Evolutionary conservation across 2,113 vertebrate genomes (phyloP), one percentile per base, ranked within the genome.

Genomic region (Oryzias celebensis): DNA sequence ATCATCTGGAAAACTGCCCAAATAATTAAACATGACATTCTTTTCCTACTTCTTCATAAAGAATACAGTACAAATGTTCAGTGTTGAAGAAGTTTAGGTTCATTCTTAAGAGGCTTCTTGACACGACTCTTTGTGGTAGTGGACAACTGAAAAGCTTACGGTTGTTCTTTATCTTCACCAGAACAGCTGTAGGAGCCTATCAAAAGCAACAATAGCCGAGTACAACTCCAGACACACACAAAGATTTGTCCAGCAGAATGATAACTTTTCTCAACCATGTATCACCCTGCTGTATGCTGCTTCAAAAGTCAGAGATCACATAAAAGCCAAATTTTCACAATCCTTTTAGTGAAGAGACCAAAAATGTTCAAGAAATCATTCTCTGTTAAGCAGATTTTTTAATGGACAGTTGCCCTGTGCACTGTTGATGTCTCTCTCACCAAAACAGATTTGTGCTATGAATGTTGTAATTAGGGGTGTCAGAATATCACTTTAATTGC

Each of bases 101-200:
- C 57, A 68, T 69, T 69, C 65, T 65, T 46, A 65, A 61, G 66
- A 67, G 68, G 76, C 54, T 57, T 75, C 52, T 54, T 73, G 46
- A 26, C 23, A 70, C 2, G 10, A 70, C 56, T 74, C 55, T 62
- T 52, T 20, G 72, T 52, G 70, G 63, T 65, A 50, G 51, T 20
- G 65, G 67, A 77, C 75, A 77, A 80, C 76, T 68, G 56, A 79
- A 67, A 78, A 63, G 56, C 56, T 15, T 23, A 53, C 56, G 67
- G 52, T n/a, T 49, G 74, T 46, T 52, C 69, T 72, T 75, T 79
- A 77, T 80, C 72, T 85, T 73, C 85, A 68, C 64, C 62, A 71
- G 58, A 69, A 55, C 83, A 84, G 80, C 82, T 85, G 86, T 73
- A 73, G 68, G 64, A 56, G 55, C 52, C 66, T 78, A 88, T 75